Evolutionary conservation across 2,888 invertebrate genomes (phyloP).

Genomic region (Phaonia tiefii): DNA sequence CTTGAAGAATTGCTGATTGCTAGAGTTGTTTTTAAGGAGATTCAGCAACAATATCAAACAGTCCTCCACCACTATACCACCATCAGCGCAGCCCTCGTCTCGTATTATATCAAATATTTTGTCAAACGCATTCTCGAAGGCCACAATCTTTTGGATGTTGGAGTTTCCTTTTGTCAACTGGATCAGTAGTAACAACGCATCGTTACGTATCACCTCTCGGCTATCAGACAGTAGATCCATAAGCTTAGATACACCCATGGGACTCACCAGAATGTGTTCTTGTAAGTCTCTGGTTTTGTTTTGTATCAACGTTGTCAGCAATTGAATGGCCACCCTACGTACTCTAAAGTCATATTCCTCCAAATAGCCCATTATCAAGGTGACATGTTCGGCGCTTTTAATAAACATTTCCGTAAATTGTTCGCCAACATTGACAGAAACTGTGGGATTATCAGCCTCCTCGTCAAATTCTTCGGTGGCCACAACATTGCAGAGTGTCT

Average conservation of each 20-base stretch:
- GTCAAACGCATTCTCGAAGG: conserved; percentile 99
- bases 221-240: conserved; percentile 97
- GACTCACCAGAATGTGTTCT: conserved; percentile 92
- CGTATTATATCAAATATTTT: conserved; percentile 95
- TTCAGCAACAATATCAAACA: conserved; percentile 96
- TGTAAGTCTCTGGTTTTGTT: conserved; percentile 94
- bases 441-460: conserved; percentile 86
- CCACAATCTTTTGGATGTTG: conserved; percentile 99
- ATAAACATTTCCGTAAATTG: conserved; percentile 99
- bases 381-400: conserved; percentile 92
- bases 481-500: conserved; percentile 95
- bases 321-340: conserved; percentile 92
- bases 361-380: conserved; percentile 89
- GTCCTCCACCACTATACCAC: conserved; percentile 99
- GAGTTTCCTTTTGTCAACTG: conserved; percentile 94
- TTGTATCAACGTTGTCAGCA: conserved; percentile 92
- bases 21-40: conserved; percentile 95
- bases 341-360: conserved; percentile 98
- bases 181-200: conserved; percentile 93
- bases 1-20: conserved; percentile 99
- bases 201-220: conserved; percentile 97
- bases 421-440: conserved; percentile 89
- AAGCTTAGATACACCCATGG: conserved; percentile 98
- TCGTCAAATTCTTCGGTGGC: conserved; percentile 90
- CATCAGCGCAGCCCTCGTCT: conserved; percentile 95